phyloP scores from a whole-genome alignment of 2,888 invertebrate genomes.

The Tipula helvola region DNA sequence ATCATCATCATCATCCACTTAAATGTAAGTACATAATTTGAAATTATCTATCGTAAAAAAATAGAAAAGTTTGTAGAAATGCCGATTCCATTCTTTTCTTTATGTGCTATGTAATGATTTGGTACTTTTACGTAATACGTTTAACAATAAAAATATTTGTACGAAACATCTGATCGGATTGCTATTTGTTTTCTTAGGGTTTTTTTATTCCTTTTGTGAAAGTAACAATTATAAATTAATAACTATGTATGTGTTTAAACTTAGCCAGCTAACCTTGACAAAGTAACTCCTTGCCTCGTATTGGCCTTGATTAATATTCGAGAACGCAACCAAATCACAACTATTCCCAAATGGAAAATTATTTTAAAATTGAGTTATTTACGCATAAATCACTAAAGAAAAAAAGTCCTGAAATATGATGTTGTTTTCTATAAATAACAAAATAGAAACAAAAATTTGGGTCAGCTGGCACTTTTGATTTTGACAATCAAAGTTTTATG shows the following conservation, averaged over 20 bases:
- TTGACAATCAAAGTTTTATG: background rate
- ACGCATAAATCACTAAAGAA: no score
- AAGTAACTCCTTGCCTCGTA: background rate
- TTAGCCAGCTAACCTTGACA: background rate
- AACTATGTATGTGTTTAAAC: no score
- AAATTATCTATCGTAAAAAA: background rate
- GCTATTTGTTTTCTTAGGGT: background rate
- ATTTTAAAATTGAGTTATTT: no score
- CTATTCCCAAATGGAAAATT: no score
- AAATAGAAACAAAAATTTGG: background rate
- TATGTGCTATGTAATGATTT: background rate
- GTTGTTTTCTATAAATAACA: background rate
- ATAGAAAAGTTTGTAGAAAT: background rate
- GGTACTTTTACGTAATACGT: background rate
- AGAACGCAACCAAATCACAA: background rate
- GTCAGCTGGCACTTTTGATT: background rate
- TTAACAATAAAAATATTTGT: background rate
- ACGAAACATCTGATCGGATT: background rate
- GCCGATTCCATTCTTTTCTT: background rate
- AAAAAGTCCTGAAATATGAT: background rate
- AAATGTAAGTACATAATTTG: background rate
- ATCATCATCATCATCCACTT: background rate
- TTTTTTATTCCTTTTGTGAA: background rate
- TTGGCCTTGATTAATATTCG: background rate
- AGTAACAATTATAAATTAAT: no score